Percentiles rank a stretch among this genome's conserved stretches.
These are phyloP conservation scores for Pseudoips prasinana DNA, from an alignment of 2,888 invertebrate species.

Conservation along the genomic window DNA sequence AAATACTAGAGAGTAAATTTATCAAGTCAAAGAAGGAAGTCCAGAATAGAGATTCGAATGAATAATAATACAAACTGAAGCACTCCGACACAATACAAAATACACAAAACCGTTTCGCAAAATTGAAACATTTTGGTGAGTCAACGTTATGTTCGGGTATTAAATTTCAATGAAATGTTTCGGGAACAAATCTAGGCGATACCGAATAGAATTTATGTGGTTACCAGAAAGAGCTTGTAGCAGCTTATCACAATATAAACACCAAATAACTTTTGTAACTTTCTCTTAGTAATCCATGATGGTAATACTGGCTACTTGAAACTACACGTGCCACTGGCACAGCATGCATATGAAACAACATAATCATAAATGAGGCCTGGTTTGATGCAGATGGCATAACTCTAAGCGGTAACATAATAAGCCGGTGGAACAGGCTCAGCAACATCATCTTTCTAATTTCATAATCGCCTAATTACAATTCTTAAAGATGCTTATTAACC, in stretches of 20 bases:
- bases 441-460: conserved; percentile 33
- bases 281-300: conserved; percentile 47
- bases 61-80: conserved; percentile 22
- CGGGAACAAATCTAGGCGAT: conserved; percentile 57
- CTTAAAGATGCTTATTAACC: conserved; percentile 35
- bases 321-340: conserved; percentile 19
- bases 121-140: conserved; percentile 58
- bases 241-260: conserved; percentile 50
- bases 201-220: conserved; percentile 60
- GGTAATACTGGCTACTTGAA: conserved; percentile 26
- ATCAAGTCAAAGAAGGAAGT: conserved; percentile 43
- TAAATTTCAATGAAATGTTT: conserved; percentile 64
- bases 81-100: conserved; percentile 20
- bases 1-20: conserved; percentile 43
- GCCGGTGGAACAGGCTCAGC: conserved; percentile 24
- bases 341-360: conserved; percentile 26
- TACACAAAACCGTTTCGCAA: conserved; percentile 49
- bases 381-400: conserved; percentile 22
- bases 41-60: conserved; percentile 30
- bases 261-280: conserved; percentile 50
- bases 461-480: conserved; percentile 29
- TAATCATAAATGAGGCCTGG: conserved; percentile 23
- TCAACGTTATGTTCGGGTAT: conserved; percentile 60
- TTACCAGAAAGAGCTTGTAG: conserved; percentile 59
- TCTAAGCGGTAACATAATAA: conserved; percentile 19